Evolutionary conservation across 2,113 vertebrate species (phyloP).

Genomic region (Cinclus mexicanus): DNA sequence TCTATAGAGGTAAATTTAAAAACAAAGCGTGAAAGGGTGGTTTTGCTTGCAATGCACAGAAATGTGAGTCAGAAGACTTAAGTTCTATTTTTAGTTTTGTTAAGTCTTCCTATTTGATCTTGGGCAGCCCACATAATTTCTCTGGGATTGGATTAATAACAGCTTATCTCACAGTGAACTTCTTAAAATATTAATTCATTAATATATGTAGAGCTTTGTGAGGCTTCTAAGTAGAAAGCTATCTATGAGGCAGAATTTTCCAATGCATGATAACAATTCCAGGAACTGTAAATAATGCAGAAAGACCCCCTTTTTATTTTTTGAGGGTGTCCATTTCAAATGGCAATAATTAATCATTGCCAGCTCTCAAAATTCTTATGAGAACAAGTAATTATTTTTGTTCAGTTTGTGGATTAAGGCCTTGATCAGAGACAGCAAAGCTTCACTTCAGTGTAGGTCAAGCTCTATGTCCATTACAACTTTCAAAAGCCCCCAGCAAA

Average conservation of each 20-base stretch:
- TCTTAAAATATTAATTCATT: conserved; percentile 59
- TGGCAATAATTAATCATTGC: background rate
- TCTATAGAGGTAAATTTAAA: conserved; percentile 17
- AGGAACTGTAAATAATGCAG: conserved; percentile 20
- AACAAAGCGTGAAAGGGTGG: background rate
- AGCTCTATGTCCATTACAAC: background rate
- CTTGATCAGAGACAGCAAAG: background rate
- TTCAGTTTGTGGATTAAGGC: background rate
- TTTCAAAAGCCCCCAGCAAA: background rate
- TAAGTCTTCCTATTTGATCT: conserved; percentile 48
- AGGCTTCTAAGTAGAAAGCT: conserved; percentile 11
- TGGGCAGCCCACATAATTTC: conserved; percentile 51
- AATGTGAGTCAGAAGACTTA: conserved; percentile 45
- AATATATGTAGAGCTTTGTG: conserved; percentile 33
- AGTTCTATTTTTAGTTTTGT: conserved; percentile 45
- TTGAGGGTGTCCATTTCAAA: background rate
- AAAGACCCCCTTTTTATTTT: background rate
- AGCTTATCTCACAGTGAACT: conserved; percentile 35
- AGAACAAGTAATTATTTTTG: background rate
- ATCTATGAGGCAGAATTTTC: conserved; percentile 11
- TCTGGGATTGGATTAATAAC: conserved; percentile 38
- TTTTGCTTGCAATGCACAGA: conserved; percentile 5
- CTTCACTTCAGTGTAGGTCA: background rate
- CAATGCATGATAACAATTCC: background rate
- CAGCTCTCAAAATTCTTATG: background rate